A percentile compares a stretch with the other conserved stretches of the same genome.
Conservation (phyloP, 2,113 vertebrate genomes). For the Hippoglossus stenolepis region DNA sequence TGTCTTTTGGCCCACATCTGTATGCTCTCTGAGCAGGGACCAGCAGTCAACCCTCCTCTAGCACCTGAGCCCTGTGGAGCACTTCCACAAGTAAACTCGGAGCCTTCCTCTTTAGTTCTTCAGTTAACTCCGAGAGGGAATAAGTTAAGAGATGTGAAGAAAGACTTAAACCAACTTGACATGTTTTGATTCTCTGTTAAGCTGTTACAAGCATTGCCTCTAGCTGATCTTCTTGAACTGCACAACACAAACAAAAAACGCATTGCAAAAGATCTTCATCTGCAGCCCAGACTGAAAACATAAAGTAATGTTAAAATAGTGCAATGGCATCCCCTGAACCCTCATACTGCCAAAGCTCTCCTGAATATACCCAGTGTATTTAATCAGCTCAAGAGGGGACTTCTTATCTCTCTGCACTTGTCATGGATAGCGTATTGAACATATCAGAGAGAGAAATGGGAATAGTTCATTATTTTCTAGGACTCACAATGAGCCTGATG, state of each 20-base stretch:
- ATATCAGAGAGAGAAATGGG: slow-evolving; percentile 77
- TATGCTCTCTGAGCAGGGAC: no score
- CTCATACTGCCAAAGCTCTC: slow-evolving; percentile 59
- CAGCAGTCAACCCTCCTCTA: no score
- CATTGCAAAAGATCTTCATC: slow-evolving; percentile 33
- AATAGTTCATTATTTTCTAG: slow-evolving; percentile 83
- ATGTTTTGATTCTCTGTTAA: slow-evolving; percentile 51
- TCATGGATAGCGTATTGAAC: slow-evolving; percentile 81
- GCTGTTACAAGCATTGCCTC: slow-evolving; percentile 41
- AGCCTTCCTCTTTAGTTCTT: slow-evolving; percentile 24
- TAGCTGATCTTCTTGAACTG: slow-evolving; percentile 33
- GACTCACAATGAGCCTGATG: slow-evolving; percentile 82
- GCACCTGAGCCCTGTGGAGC: no score
- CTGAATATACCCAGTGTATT: slow-evolving; percentile 71
- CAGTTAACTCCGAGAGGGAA: slow-evolving; percentile 40
- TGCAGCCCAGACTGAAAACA: slow-evolving; percentile 54
- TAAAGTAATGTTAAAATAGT: slow-evolving; percentile 54
- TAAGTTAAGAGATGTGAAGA: slow-evolving; percentile 31
- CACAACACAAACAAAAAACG: slow-evolving; percentile 18
- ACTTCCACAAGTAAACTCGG: no score
- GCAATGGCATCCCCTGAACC: slow-evolving; percentile 59
- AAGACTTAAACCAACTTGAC: slow-evolving; percentile 44
- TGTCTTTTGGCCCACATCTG: not conserved
- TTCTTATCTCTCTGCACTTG: slow-evolving; percentile 79
- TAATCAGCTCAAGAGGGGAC: slow-evolving; percentile 80